Evolutionary conservation across 2,797 vertebrate genomes (phyloP), one percentile per base, ranked within the genome.

Genomic region (Podarcis siculus): DNA sequence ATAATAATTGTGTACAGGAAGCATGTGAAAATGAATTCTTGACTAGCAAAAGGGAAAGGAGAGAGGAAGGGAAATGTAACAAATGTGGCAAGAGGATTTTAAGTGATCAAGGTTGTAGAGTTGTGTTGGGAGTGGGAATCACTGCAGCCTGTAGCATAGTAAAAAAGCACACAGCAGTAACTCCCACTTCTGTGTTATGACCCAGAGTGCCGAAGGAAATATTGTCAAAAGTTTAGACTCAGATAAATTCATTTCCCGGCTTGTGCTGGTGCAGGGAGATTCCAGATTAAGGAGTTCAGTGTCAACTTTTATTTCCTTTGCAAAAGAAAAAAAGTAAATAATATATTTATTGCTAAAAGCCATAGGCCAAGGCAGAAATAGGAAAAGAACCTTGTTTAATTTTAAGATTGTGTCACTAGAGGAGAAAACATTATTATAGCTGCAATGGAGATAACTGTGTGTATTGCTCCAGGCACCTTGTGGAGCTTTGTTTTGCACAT

Each of bases 351-450:
- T 80, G 78, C 35, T 86, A 30, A n/a, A 30, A 80, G 23, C 45
- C 8, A 79, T 0, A 79, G 23, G 42, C 64, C n/a, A 79, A 30
- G 21, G 3, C 19, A 10, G 72, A 67, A 39, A 30, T 8, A 23
- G 64, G 17, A 37, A 21, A n/a, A 42, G 25, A 37, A 10, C 2
- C 45, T 88, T 83, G 37, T 19, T 79, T 79, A 67, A 79, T 71
- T 79, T 78, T 39, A 83, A 84, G 76, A 61, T 42, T 27, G 5
- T 79, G 21, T 71, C 76, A 35, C 27, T 61, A 61, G 35, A 61
- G 67, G 37, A 72, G n/a, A 64, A 79, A 83, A 79, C 78, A 45
- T 88, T 79, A 35, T 72, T 83, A 23, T 30, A 83, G 67, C 66
- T 42, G 25, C 35, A 15, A 17, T 37, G 8, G 10, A n/a, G 45